Conservation (phyloP, 2,113 vertebrate genomes). For the Sus scrofa region DNA sequence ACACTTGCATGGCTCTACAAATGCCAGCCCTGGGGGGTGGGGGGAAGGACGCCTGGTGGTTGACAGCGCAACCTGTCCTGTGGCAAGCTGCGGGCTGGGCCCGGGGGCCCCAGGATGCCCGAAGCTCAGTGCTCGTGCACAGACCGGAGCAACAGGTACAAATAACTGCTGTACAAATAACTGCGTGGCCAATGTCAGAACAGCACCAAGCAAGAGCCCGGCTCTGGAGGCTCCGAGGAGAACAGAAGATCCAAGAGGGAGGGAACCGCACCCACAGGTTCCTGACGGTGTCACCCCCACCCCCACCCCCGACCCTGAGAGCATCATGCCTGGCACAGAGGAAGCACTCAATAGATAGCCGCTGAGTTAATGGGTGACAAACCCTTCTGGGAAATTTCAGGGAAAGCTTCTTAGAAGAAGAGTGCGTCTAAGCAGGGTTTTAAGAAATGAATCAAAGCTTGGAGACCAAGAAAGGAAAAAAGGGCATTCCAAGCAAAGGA, state of each 20-base stretch:
- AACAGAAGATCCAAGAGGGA: not conserved
- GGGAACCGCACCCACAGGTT: not conserved
- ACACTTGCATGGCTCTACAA: not conserved
- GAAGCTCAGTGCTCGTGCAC: not conserved
- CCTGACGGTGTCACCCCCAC: not conserved
- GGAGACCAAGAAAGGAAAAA: not conserved
- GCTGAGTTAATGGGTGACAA: not conserved
- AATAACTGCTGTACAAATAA: no score
- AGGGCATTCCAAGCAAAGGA: not conserved
- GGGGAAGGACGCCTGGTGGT: not conserved
- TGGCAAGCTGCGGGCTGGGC: not conserved
- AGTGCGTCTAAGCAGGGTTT: not conserved
- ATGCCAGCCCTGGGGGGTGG: not conserved
- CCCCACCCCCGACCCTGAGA: not conserved
- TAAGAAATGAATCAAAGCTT: slow-evolving; percentile 25
- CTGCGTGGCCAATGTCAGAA: accelerated
- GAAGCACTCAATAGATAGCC: not conserved
- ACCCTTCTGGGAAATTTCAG: slow-evolving; percentile 27
- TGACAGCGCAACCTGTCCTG: not conserved
- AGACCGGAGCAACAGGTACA: not conserved
- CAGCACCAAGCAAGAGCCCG: not conserved
- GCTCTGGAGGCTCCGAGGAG: not conserved
- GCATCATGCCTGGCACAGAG: not conserved
- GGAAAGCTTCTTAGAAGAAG: not conserved
- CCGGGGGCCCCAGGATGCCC: not conserved